These are phyloP conservation scores for Arrhopalites spinosus DNA, from an alignment of 2,888 invertebrate genomes.

Conservation along the genomic window DNA sequence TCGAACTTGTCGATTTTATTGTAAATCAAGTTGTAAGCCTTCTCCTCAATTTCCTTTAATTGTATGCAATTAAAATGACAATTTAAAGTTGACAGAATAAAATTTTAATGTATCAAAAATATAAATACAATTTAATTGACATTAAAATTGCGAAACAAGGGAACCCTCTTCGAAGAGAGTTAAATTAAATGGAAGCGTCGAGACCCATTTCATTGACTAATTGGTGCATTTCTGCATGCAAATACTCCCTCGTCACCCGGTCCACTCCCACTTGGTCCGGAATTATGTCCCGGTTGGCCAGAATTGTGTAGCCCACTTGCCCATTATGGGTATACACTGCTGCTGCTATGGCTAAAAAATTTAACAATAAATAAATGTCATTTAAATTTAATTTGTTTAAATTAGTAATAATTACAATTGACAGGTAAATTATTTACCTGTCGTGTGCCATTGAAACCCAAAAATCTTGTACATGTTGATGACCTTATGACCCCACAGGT, in stretches of 20 bases:
- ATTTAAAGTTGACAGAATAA: too few relatives aligned
- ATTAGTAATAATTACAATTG: background rate
- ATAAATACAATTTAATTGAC: too few relatives aligned
- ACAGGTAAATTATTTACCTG: slow-evolving; percentile 35
- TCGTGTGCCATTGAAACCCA: slow-evolving; percentile 52
- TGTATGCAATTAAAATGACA: too few relatives aligned
- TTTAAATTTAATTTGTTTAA: background rate
- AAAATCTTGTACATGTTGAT: slow-evolving; percentile 53
- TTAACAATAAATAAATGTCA: background rate
- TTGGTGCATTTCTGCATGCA: slow-evolving; percentile 43
- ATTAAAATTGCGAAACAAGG: too few relatives aligned
- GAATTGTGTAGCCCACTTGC: slow-evolving; percentile 41
- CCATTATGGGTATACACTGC: slow-evolving; percentile 50
- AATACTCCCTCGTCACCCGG: slow-evolving; percentile 40
- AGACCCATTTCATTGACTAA: slow-evolving; percentile 24
- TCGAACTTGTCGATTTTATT: too few relatives aligned
- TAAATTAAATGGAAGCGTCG: too few relatives aligned
- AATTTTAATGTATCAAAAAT: too few relatives aligned
- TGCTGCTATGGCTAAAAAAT: slow-evolving; percentile 43
- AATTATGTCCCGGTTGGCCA: slow-evolving; percentile 47
- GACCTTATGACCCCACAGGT: slow-evolving; percentile 43
- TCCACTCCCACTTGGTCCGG: slow-evolving; percentile 44
- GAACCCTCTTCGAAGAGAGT: too few relatives aligned
- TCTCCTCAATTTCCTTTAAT: too few relatives aligned
- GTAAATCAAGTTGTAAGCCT: too few relatives aligned